Evolutionary conservation across 1,140 invertebrate genomes (phyloP).

Genomic region (Apis mellifera): Amel_HAv3.1 CM009936.2:9183501-9184000

Average conservation of each 20-base stretch:
- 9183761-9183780: too few relatives aligned
- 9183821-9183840: constrained; percentile 6
- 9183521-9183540: constrained; percentile 25
- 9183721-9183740: too few relatives aligned
- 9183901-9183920: constrained; percentile 76
- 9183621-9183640: neutral
- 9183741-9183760: too few relatives aligned
- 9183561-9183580: constrained; percentile 12
- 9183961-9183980: constrained; percentile 67
- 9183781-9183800: too few relatives aligned
- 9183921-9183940: constrained; percentile 72
- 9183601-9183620: neutral
- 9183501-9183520: neutral
- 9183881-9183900: constrained; percentile 32
- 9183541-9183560: neutral
- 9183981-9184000: constrained; percentile 59
- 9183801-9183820: too few relatives aligned
- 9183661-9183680: too few relatives aligned
- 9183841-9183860: constrained; percentile 17
- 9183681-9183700: too few relatives aligned
- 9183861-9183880: constrained; percentile 12
- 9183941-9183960: constrained; percentile 65
- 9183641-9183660: too few relatives aligned
- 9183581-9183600: neutral
- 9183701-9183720: too few relatives aligned